Evolutionary conservation across 2,888 invertebrate species (phyloP), one percentile per base, ranked within the genome.

Genomic region (Mamestra brassicae): DNA sequence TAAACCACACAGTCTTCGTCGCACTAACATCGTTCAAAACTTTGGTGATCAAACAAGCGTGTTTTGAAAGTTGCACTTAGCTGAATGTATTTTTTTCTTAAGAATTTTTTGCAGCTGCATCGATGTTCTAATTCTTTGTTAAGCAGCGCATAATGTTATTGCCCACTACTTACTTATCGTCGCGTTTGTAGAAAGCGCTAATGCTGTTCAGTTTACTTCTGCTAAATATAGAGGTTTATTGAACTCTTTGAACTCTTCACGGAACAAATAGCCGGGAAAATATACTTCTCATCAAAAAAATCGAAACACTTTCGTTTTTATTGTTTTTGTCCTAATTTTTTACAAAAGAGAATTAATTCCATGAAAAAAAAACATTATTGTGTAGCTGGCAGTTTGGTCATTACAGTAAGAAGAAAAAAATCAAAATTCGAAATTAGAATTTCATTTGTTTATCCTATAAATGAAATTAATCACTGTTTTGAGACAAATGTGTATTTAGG

Each of bases 191-290:
- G 86, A 86, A 87, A 85, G 87, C 85, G 88, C 83, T 85, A 89
- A 89, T 85, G 83, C 86, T 84, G 87, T 88, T 86, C 85, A 86
- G 85, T 86, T 87, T 87, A 88, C 86, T 79, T 86, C 82, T 85
- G 88, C 91, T 91, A 92, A 91, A 91, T 91, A 91, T 91, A 92
- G 88, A 86, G 87, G 91, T 90, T 90, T 89, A 89, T 91, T 90
- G 91, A 90, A 91, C 90, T 88, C 90, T 85, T 85, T 89, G 88
- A 89, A 89, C 88, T 89, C 86, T 88, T 88, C 88, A 85, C 84
- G 87, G 88, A 88, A 85, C 85, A 83, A 87, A 87, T 87, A 78
- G 78, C 84, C 63, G 81, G 84, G 85, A 85, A 89, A 88, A 89
- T 86, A 74, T n/a, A n/a, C n/a, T n/a, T n/a, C n/a, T n/a, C n/a